A percentile compares a stretch with the other conserved stretches of the same genome.
These are phyloP conservation scores for Alectoris magna DNA, from an alignment of 2,797 vertebrate species.

Conservation along the genomic window DNA sequence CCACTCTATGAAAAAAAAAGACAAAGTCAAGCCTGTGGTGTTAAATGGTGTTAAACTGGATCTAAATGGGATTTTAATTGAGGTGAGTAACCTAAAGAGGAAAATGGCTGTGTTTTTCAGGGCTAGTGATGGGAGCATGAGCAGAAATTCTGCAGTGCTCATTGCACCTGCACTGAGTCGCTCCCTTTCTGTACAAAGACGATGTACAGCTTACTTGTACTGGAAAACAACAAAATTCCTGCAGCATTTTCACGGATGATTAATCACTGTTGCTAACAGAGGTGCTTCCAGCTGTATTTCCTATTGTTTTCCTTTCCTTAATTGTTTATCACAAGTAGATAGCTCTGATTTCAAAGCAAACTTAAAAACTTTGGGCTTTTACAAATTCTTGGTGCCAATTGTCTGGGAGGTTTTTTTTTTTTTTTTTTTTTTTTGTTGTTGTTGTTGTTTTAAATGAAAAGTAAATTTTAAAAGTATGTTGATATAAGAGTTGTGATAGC, in stretches of 20 bases:
- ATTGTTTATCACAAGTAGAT: constrained; percentile 34
- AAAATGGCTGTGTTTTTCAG: background rate
- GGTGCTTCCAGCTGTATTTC: constrained; percentile 1
- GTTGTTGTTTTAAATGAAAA: constrained; percentile 1
- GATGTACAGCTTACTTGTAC: background rate
- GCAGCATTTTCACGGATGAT: constrained; percentile 26
- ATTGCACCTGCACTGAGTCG: background rate
- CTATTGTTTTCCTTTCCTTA: constrained; percentile 26
- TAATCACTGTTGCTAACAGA: background rate
- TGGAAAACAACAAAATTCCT: background rate
- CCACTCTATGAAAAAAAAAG: background rate
- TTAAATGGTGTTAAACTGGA: background rate
- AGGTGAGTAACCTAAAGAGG: background rate
- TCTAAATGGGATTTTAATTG: background rate
- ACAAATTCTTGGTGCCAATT: background rate
- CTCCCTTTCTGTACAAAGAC: background rate
- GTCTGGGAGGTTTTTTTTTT: background rate
- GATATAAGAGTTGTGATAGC: constrained; percentile 21
- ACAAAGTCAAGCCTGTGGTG: background rate
- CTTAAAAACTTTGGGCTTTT: background rate
- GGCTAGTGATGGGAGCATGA: background rate
- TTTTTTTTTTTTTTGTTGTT: too few relatives aligned
- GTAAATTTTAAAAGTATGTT: constrained; percentile 40
- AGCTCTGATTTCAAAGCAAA: background rate
- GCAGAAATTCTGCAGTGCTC: background rate